phyloP scores from a whole-genome alignment of 2,113 vertebrate species.

The Hippocampus guttulatus region DNA sequence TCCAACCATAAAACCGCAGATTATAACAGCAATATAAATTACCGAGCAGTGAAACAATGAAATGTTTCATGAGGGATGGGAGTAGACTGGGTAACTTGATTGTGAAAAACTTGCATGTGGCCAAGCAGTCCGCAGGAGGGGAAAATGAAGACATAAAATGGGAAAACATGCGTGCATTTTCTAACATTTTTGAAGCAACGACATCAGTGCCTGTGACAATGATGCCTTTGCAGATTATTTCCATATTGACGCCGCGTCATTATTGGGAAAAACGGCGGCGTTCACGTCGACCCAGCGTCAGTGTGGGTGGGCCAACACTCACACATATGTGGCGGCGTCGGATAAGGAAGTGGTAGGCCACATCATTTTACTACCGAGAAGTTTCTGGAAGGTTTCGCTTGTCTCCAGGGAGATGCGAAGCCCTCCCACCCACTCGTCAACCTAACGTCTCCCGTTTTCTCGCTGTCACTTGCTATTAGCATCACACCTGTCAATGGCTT shows the following conservation, averaged over 20 bases:
- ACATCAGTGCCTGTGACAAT: not conserved
- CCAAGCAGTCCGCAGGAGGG: slow-evolving; percentile 8
- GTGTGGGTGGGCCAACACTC: slow-evolving; percentile 79
- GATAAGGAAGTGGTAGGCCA: slow-evolving; percentile 87
- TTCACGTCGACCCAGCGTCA: slow-evolving; percentile 33
- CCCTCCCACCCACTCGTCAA: slow-evolving; percentile 33
- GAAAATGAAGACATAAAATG: not conserved
- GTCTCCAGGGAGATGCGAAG: slow-evolving; percentile 61
- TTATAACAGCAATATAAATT: slow-evolving; percentile 45
- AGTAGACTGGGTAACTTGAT: slow-evolving; percentile 9
- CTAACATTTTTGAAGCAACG: not conserved
- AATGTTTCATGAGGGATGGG: slow-evolving; percentile 10
- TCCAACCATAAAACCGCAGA: slow-evolving; percentile 38
- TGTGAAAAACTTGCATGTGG: slow-evolving; percentile 31
- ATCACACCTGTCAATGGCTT: slow-evolving; percentile 34
- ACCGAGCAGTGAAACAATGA: slow-evolving; percentile 30
- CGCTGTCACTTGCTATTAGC: slow-evolving; percentile 42
- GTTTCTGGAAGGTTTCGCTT: slow-evolving; percentile 73
- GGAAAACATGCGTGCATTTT: not conserved
- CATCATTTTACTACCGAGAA: slow-evolving; percentile 78
- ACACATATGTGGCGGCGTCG: slow-evolving; percentile 71
- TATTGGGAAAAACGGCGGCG: slow-evolving; percentile 24
- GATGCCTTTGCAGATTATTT: slow-evolving; percentile 24
- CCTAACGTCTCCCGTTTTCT: slow-evolving; percentile 18
- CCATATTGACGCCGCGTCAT: slow-evolving; percentile 11